phyloP scores from a whole-genome alignment of 2,888 invertebrate species.

The Cryptophagus acutangulus region DNA sequence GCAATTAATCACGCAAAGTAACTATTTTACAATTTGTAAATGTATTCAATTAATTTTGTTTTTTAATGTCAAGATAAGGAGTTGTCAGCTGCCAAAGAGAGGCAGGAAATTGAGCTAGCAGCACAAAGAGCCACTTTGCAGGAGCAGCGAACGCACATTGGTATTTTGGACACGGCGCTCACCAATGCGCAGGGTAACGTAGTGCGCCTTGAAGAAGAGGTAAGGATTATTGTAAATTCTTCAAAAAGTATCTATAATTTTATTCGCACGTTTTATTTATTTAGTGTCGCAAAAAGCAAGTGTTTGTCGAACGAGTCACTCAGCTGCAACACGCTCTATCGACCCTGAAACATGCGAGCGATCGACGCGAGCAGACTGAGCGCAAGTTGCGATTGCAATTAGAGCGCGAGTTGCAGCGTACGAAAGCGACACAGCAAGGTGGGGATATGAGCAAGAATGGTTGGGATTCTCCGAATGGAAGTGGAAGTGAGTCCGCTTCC shows the following conservation, averaged over 20 bases:
- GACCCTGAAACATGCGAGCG: slow-evolving; percentile 76
- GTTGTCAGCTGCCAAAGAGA: slow-evolving; percentile 79
- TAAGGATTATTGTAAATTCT: slow-evolving; percentile 40
- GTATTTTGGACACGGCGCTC: slow-evolving; percentile 85
- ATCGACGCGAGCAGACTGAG: slow-evolving; percentile 80
- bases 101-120: slow-evolving; percentile 86
- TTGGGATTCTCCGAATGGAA: slow-evolving; percentile 43
- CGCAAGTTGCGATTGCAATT: slow-evolving; percentile 77
- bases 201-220: slow-evolving; percentile 83
- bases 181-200: slow-evolving; percentile 88
- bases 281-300: slow-evolving; percentile 76
- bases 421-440: slow-evolving; percentile 39
- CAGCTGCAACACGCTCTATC: slow-evolving; percentile 78
- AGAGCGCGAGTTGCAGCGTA: slow-evolving; percentile 74
- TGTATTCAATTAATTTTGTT: slow-evolving; percentile 4
- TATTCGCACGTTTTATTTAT: slow-evolving; percentile 7
- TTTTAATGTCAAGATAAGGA: slow-evolving; percentile 68
- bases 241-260: slow-evolving; percentile 8
- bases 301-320: slow-evolving; percentile 77
- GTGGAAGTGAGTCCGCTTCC: slow-evolving; percentile 54
- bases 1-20: slow-evolving; percentile 83
- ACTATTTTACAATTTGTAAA: slow-evolving; percentile 34
- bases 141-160: slow-evolving; percentile 89
- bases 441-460: slow-evolving; percentile 36
- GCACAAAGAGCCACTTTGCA: slow-evolving; percentile 85